These are phyloP conservation scores for Oncorhynchus nerka DNA, from an alignment of 2,113 vertebrate genomes.

Conservation along the genomic window DNA sequence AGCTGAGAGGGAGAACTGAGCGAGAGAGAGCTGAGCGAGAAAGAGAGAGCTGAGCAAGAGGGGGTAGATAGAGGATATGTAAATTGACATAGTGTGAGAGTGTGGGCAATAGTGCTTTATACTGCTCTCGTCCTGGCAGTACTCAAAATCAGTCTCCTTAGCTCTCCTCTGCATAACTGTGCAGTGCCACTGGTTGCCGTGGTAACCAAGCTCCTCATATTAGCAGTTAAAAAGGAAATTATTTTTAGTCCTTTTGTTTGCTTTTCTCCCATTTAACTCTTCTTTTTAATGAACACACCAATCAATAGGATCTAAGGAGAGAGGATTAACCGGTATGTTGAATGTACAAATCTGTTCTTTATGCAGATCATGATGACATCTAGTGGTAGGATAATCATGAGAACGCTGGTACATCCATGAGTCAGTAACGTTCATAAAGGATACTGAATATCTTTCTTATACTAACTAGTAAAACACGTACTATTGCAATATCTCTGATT, in stretches of 20 bases:
- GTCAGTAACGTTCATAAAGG: no score
- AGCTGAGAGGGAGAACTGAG: neutral
- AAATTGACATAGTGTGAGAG: constrained; percentile 2
- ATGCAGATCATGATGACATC: no score
- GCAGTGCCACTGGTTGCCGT: constrained; percentile 54
- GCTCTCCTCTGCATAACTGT: constrained; percentile 47
- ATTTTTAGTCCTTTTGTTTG: constrained; percentile 4
- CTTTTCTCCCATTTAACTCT: neutral
- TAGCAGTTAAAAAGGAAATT: constrained; percentile 13
- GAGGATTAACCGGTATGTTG: constrained; percentile 14
- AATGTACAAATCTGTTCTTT: no score
- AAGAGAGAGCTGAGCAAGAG: neutral
- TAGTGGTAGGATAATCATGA: no score
- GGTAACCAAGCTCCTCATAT: constrained; percentile 60
- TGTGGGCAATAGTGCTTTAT: constrained; percentile 56
- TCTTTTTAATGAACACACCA: constrained; percentile 23
- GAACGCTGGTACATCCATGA: no score
- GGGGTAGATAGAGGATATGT: neutral
- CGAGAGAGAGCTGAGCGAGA: neutral
- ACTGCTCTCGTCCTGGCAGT: constrained; percentile 41
- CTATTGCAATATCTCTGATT: no score
- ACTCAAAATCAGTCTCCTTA: constrained; percentile 50
- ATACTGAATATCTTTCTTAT: no score
- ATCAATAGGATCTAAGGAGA: constrained; percentile 20
- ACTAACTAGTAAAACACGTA: no score